These are phyloP conservation scores for Spea hammondii DNA, from an alignment of 2,797 vertebrate species.

Conservation along the genomic window DNA sequence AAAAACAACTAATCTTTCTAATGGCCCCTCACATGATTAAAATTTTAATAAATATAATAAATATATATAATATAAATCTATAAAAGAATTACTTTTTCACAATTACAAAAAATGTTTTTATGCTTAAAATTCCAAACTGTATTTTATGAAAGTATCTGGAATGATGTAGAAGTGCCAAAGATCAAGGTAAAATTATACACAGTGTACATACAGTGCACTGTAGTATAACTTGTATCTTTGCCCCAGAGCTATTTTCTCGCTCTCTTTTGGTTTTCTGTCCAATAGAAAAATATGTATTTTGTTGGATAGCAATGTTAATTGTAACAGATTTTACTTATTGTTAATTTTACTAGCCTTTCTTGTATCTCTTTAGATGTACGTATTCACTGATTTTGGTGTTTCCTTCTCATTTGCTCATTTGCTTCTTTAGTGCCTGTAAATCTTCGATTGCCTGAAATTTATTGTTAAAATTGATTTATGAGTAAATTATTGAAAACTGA, in stretches of 20 bases:
- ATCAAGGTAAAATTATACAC: constrained; percentile 49
- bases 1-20: no score
- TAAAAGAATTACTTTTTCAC: background rate
- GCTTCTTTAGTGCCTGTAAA: no score
- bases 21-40: no score
- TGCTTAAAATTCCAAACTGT: background rate
- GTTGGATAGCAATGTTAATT: constrained; percentile 35
- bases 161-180: constrained; percentile 49
- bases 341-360: no score
- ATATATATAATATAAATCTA: background rate
- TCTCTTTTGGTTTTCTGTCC: constrained; percentile 58
- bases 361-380: no score
- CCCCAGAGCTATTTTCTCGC: constrained; percentile 63
- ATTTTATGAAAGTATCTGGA: constrained; percentile 25
- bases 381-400: no score
- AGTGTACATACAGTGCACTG: constrained; percentile 37
- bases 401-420: no score
- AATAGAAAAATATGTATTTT: constrained; percentile 64
- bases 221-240: constrained; percentile 52
- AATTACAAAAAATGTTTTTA: background rate
- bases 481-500: no score
- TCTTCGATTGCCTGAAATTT: no score
- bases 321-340: no score
- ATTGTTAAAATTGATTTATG: no score
- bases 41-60: no score